Conservation (phyloP, 2,797 vertebrate species). For the Gobio occitaniae region DNA sequence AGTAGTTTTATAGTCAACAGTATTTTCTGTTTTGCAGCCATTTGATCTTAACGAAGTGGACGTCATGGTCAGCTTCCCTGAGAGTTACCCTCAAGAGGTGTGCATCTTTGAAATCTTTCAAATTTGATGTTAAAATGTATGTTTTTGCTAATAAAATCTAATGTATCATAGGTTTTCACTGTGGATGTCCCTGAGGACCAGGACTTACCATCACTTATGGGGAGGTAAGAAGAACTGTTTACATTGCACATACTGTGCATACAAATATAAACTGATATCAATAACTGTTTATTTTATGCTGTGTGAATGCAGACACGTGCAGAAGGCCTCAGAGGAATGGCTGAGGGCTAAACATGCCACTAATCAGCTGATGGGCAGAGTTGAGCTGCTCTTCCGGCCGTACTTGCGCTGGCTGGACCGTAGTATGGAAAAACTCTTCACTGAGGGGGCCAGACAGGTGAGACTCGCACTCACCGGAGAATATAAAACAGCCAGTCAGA, state of each 20-base stretch:
- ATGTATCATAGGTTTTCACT: constrained; percentile 77
- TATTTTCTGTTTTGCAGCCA: constrained; percentile 71
- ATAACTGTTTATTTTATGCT: constrained; percentile 6
- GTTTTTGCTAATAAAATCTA: not conserved
- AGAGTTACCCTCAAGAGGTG: constrained; percentile 83
- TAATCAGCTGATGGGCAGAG: constrained; percentile 81
- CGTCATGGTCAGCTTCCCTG: constrained; percentile 85
- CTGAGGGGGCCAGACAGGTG: constrained; percentile 83
- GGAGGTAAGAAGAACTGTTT: constrained; percentile 70
- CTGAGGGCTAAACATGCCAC: constrained; percentile 85
- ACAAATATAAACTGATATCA: not conserved
- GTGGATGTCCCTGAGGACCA: constrained; percentile 83
- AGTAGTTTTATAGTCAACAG: not conserved
- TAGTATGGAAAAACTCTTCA: constrained; percentile 84
- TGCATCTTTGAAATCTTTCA: constrained; percentile 31
- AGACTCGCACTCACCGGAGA: constrained; percentile 26
- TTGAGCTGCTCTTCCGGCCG: constrained; percentile 83
- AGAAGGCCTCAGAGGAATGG: constrained; percentile 79
- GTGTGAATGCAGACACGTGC: constrained; percentile 73
- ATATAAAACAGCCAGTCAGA: not conserved
- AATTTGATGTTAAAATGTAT: not conserved
- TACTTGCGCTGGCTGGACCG: constrained; percentile 86
- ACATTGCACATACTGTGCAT: not conserved
- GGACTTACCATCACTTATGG: constrained; percentile 80
- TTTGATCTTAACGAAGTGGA: constrained; percentile 84